Evolutionary conservation across 2,888 invertebrate species (phyloP).

Genomic region (Julus scanicus): DNA sequence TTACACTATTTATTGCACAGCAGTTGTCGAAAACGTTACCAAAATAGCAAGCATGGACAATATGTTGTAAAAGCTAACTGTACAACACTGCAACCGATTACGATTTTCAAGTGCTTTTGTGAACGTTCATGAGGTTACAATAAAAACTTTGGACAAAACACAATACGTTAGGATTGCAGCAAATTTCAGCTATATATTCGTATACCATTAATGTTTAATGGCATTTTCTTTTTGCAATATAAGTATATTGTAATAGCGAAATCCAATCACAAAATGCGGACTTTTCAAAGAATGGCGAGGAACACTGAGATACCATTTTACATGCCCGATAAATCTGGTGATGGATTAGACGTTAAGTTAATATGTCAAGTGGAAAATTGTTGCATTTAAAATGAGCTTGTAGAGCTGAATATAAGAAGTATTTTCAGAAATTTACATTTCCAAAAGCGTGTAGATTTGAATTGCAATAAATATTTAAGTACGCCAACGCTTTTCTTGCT

Average conservation of each 20-base stretch:
- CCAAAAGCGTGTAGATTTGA: neutral
- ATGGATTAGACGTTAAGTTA: constrained; percentile 44
- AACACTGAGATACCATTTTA: constrained; percentile 33
- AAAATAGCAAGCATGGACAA: neutral
- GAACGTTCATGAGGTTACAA: neutral
- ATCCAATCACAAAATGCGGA: constrained; percentile 13
- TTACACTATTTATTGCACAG: neutral
- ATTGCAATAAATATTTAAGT: too few species aligned
- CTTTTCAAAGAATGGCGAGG: neutral
- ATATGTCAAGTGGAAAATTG: constrained; percentile 46
- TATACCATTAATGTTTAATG: constrained; percentile 17
- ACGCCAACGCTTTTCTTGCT: too few species aligned
- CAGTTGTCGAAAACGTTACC: neutral
- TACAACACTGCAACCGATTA: neutral
- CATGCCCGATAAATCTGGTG: neutral
- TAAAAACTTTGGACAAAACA: neutral
- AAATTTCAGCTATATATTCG: neutral
- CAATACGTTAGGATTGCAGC: too few species aligned
- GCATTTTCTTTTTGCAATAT: neutral
- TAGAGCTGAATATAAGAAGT: neutral
- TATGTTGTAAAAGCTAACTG: neutral
- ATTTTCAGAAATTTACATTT: neutral
- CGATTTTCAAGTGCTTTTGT: neutral
- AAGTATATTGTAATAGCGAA: neutral
- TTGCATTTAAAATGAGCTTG: neutral